Conservation (phyloP, 2,113 vertebrate species). For the Xiphophorus hellerii region DNA sequence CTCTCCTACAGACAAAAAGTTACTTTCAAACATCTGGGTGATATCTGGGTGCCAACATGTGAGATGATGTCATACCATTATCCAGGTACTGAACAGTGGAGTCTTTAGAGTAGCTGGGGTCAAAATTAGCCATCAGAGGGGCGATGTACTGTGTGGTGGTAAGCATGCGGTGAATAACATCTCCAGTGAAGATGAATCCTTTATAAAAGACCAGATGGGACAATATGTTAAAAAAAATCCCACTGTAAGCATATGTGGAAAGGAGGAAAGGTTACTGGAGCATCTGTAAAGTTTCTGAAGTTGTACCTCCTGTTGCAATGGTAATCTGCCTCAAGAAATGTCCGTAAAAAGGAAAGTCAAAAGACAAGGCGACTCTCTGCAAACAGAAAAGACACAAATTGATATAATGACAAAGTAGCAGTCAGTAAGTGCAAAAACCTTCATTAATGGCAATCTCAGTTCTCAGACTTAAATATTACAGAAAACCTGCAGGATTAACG, state of each 20-base stretch:
- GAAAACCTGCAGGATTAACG: no score
- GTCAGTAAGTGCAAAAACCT: background rate
- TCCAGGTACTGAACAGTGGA: slow-evolving; percentile 89
- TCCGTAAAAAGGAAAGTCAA: slow-evolving; percentile 93
- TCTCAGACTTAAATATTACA: no score
- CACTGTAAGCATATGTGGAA: slow-evolving; percentile 8
- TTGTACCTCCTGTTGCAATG: slow-evolving; percentile 90
- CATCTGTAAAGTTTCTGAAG: slow-evolving; percentile 49
- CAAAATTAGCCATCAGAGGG: slow-evolving; percentile 95
- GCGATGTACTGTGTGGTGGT: slow-evolving; percentile 91
- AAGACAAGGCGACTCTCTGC: slow-evolving; percentile 88
- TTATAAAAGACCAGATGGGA: slow-evolving; percentile 31
- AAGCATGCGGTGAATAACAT: slow-evolving; percentile 89
- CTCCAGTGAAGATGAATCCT: slow-evolving; percentile 93
- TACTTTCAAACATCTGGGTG: background rate
- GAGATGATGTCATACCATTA: slow-evolving; percentile 79
- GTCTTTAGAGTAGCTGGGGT: slow-evolving; percentile 87
- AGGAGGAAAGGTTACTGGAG: slow-evolving; percentile 45
- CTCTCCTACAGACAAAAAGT: slow-evolving; percentile 78
- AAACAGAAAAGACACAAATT: slow-evolving; percentile 16
- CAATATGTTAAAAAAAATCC: slow-evolving; percentile 13
- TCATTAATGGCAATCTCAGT: no score
- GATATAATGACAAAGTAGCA: background rate
- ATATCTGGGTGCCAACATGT: background rate
- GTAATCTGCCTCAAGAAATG: slow-evolving; percentile 90